Percentiles rank a stretch among this genome's conserved stretches.
phyloP scores from a whole-genome alignment of 2,888 invertebrate genomes.

The Antheraea yamamai region DNA sequence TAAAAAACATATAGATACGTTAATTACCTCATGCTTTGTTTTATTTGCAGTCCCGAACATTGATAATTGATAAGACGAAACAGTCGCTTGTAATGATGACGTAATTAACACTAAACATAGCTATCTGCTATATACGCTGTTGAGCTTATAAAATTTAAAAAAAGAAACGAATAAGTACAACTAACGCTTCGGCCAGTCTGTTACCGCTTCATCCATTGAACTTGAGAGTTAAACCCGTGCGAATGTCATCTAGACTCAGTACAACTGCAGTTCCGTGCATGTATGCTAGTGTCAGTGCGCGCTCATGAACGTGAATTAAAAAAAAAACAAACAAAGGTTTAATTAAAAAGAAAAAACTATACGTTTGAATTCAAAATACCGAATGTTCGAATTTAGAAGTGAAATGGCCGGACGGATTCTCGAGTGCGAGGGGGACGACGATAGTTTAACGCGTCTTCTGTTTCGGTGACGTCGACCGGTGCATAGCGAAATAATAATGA shows the following conservation, averaged over 20 bases:
- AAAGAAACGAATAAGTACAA: slow-evolving; percentile 25
- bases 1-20: not conserved
- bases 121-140: not conserved
- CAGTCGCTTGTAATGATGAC: not conserved
- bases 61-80: slow-evolving; percentile 1
- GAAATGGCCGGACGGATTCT: slow-evolving; percentile 52
- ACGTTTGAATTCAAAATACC: slow-evolving; percentile 55
- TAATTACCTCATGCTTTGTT: not conserved
- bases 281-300: slow-evolving; percentile 52
- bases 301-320: slow-evolving; percentile 39
- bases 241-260: slow-evolving; percentile 80
- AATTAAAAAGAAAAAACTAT: slow-evolving; percentile 44
- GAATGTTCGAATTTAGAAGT: slow-evolving; percentile 65
- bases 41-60: not conserved
- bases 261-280: slow-evolving; percentile 65
- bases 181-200: slow-evolving; percentile 61
- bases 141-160: slow-evolving; percentile 3
- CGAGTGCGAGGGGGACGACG: slow-evolving; percentile 68
- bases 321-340: slow-evolving; percentile 36
- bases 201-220: slow-evolving; percentile 74
- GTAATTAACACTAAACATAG: not conserved
- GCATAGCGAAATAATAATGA: slow-evolving; percentile 81
- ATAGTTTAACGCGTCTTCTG: slow-evolving; percentile 59
- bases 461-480: slow-evolving; percentile 75
- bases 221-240: slow-evolving; percentile 73